phyloP scores from a whole-genome alignment of 2,797 vertebrate species.

The Pteropus rufus region DNA sequence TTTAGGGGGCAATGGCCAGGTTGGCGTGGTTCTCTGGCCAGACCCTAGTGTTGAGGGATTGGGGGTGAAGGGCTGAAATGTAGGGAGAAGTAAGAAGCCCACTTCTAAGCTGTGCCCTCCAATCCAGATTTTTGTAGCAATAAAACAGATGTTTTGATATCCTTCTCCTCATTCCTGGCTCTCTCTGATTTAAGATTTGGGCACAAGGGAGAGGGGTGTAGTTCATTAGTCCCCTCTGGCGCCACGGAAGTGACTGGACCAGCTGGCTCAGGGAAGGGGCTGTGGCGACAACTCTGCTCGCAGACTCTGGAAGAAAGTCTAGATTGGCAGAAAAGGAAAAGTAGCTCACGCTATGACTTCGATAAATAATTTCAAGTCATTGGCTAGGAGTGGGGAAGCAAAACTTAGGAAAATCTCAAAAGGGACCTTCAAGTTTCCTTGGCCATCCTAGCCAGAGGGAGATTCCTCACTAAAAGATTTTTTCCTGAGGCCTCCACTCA shows the following conservation, averaged over 20 bases:
- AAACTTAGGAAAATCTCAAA: not conserved
- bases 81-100: not conserved
- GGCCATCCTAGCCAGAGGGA: not conserved
- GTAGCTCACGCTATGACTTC: fast-evolving
- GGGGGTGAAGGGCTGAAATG: not conserved
- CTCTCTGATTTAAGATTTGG: not conserved
- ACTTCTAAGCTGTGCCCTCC: not conserved
- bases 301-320: not conserved
- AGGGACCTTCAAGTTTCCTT: not conserved
- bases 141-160: not conserved
- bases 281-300: not conserved
- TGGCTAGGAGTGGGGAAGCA: not conserved
- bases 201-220: not conserved
- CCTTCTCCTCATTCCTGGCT: not conserved
- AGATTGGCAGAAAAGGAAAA: not conserved
- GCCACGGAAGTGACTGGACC: not conserved
- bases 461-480: not conserved
- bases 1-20: not conserved
- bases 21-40: fast-evolving
- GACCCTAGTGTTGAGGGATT: not conserved
- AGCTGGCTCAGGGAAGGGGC: not conserved
- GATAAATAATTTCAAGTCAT: not conserved
- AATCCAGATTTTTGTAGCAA: not conserved
- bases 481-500: not conserved
- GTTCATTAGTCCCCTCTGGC: not conserved